phyloP scores from a whole-genome alignment of 2,113 vertebrate genomes.

The Triplophysa rosa region DNA sequence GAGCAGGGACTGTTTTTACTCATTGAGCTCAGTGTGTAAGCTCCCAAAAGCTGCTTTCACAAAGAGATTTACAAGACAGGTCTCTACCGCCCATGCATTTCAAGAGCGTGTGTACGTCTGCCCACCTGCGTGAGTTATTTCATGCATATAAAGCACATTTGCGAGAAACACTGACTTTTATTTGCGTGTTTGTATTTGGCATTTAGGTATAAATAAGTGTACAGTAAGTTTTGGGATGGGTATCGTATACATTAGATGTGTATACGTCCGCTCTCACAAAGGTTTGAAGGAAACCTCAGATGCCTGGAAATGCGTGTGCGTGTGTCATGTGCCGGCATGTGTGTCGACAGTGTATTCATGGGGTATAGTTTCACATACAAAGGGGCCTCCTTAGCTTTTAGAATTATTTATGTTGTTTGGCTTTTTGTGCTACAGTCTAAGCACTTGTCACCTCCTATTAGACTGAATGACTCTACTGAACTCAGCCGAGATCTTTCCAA shows the following conservation, averaged over 20 bases:
- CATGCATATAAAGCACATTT: constrained; percentile 32
- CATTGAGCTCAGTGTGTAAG: constrained; percentile 75
- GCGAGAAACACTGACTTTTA: not conserved
- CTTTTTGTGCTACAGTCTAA: constrained; percentile 76
- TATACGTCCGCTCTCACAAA: constrained; percentile 21
- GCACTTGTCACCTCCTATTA: constrained; percentile 80
- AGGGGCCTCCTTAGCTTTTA: constrained; percentile 77
- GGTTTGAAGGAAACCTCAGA: constrained; percentile 39
- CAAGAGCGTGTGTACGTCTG: constrained; percentile 27
- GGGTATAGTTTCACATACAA: constrained; percentile 68
- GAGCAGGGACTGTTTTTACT: constrained; percentile 67
- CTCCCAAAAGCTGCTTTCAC: constrained; percentile 79
- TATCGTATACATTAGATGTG: not conserved
- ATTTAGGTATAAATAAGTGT: not conserved
- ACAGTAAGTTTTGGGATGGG: no score
- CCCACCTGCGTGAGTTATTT: constrained; percentile 26
- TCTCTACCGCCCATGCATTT: constrained; percentile 72
- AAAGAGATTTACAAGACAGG: constrained; percentile 81
- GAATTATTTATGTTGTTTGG: constrained; percentile 80
- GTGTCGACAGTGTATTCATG: constrained; percentile 55
- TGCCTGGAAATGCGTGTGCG: constrained; percentile 41
- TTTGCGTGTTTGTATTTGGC: not conserved
- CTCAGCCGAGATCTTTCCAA: constrained; percentile 37
- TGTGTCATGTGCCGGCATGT: constrained; percentile 54
- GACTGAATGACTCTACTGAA: constrained; percentile 74